phyloP scores from a whole-genome alignment of 2,888 invertebrate species.

The Alsophila aescularia region DNA sequence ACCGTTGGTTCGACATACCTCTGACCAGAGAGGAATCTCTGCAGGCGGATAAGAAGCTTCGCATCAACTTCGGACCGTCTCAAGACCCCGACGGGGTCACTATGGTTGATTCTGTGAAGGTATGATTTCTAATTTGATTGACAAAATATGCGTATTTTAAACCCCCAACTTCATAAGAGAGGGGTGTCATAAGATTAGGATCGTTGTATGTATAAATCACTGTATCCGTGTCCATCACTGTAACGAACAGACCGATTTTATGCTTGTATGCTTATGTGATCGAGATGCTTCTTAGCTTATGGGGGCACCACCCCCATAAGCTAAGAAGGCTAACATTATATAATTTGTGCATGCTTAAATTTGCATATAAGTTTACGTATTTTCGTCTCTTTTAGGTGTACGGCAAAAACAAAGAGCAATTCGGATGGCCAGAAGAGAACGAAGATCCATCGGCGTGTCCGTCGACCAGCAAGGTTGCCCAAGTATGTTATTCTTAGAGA shows the following conservation, averaged over 20 bases:
- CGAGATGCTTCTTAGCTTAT: too few relatives aligned
- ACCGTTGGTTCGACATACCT: conserved; percentile 98
- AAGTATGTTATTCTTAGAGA: conserved; percentile 47
- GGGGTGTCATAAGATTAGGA: too few relatives aligned
- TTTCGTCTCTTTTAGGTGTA: conserved; percentile 83
- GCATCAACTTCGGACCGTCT: conserved; percentile 92
- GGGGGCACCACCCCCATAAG: too few relatives aligned
- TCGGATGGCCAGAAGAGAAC: conserved; percentile 98
- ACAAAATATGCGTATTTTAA: too few relatives aligned
- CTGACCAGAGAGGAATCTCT: conserved; percentile 96
- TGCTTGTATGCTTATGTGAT: too few relatives aligned
- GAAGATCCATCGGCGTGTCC: conserved; percentile 88
- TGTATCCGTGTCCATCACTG: too few relatives aligned
- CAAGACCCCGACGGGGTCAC: conserved; percentile 94
- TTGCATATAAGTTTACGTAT: neutral
- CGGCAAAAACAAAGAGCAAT: conserved; percentile 97
- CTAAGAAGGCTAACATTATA: too few relatives aligned
- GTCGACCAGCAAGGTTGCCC: conserved; percentile 74
- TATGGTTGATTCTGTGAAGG: conserved; percentile 97
- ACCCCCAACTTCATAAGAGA: too few relatives aligned
- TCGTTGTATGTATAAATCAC: too few relatives aligned
- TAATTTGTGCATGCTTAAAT: too few relatives aligned
- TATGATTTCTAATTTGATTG: conserved; percentile 57
- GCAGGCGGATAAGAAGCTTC: conserved; percentile 95
- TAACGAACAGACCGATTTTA: too few relatives aligned